phyloP scores from a whole-genome alignment of 2,797 vertebrate genomes.

The Lepus townsendii region DNA sequence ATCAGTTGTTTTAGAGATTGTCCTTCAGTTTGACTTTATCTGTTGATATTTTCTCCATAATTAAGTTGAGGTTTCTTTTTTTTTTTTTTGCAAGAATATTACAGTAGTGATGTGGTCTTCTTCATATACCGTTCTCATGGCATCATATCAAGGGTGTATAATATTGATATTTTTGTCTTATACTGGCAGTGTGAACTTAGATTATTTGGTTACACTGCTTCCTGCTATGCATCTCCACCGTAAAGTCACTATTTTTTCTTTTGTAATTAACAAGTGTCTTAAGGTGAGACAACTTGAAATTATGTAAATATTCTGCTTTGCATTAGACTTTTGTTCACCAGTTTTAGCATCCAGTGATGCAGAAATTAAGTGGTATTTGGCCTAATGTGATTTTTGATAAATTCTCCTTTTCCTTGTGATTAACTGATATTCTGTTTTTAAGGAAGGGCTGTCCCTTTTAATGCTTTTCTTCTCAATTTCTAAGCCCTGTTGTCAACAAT shows the following conservation, averaged over 20 bases:
- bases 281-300: neutral
- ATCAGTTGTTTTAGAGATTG: neutral
- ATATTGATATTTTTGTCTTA: neutral
- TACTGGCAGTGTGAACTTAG: neutral
- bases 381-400: neutral
- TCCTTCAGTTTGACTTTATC: neutral
- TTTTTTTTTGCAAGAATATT: slow-evolving; percentile 8
- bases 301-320: slow-evolving; percentile 26
- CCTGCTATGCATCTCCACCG: slow-evolving; percentile 14
- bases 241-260: neutral
- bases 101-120: neutral
- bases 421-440: neutral
- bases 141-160: neutral
- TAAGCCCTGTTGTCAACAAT: neutral
- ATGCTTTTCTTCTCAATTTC: slow-evolving; percentile 4
- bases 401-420: neutral
- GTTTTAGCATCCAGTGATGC: slow-evolving; percentile 3
- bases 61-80: neutral
- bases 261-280: slow-evolving; percentile 20
- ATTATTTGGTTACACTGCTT: neutral
- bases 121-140: neutral
- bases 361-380: neutral
- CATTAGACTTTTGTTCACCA: neutral
- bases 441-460: slow-evolving; percentile 27
- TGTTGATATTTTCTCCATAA: neutral